Evolutionary conservation across 2,113 vertebrate genomes (phyloP).

Genomic region (Dendropsophus ebraccatus): DNA sequence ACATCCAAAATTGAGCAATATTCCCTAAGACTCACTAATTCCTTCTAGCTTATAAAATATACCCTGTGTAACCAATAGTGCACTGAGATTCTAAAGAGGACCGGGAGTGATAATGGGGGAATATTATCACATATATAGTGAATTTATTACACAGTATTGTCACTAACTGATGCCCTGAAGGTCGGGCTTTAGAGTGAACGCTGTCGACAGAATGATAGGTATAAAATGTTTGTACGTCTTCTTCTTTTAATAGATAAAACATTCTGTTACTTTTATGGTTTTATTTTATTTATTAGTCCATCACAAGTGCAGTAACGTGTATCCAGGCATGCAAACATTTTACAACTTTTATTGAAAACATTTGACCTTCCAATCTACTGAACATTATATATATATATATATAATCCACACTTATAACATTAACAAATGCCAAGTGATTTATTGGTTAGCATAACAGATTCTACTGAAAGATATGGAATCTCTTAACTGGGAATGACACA

Average conservation of each 20-base stretch:
- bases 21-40: too few relatives aligned
- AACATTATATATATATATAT: neutral
- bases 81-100: neutral
- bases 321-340: slow-evolving; percentile 12
- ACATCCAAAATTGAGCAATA: too few relatives aligned
- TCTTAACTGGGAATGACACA: neutral
- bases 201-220: neutral
- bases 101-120: neutral
- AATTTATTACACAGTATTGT: neutral
- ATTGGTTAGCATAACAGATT: neutral
- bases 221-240: neutral
- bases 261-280: neutral
- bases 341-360: neutral
- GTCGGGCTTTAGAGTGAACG: neutral
- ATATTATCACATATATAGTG: neutral
- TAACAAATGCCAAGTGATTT: neutral
- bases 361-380: neutral
- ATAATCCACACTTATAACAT: neutral
- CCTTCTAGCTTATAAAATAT: neutral
- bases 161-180: neutral
- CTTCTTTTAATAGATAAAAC: neutral
- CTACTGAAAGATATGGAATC: neutral
- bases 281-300: slow-evolving; percentile 14
- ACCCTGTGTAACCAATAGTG: too few relatives aligned
- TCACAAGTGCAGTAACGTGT: neutral